Conservation (phyloP, 2,888 invertebrate genomes). For the Chaetogeoica ovagalla region DNA sequence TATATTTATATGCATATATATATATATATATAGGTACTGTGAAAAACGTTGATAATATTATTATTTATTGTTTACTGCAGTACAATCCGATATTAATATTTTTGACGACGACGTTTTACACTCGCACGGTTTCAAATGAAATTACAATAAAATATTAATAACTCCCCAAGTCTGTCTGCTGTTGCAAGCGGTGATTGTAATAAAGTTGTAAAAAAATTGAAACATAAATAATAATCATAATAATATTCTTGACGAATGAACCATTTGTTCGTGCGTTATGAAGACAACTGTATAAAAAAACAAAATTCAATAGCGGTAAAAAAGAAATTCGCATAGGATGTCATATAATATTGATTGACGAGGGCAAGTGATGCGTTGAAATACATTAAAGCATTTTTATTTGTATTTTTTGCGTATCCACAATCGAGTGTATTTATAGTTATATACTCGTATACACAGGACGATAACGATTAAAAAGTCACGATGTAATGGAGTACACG, state of each 20-base stretch:
- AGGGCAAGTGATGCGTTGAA: conserved; percentile 24
- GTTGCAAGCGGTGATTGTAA: conserved; percentile 9
- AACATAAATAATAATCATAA: not conserved
- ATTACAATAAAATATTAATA: not conserved
- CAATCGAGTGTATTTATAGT: not conserved
- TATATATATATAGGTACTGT: too few relatives aligned
- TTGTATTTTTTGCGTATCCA: conserved; percentile 2
- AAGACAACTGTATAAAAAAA: not conserved
- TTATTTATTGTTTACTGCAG: not conserved
- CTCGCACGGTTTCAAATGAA: conserved; percentile 7
- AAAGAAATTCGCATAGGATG: not conserved
- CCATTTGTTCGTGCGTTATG: not conserved
- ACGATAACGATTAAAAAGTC: too few relatives aligned
- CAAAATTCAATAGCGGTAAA: conserved; percentile 25
- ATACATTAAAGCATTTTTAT: conserved; percentile 16
- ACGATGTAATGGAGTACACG: too few relatives aligned
- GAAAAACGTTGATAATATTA: not conserved
- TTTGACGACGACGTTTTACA: not conserved
- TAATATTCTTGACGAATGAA: conserved; percentile 16
- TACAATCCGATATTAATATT: not conserved
- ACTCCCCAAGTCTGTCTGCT: not conserved
- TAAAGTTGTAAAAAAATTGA: conserved; percentile 2
- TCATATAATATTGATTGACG: conserved; percentile 16
- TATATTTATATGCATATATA: too few relatives aligned
- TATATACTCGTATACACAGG: too few relatives aligned